Conservation (phyloP, 2,797 vertebrate species). For the Diplodus puntazzo region DNA sequence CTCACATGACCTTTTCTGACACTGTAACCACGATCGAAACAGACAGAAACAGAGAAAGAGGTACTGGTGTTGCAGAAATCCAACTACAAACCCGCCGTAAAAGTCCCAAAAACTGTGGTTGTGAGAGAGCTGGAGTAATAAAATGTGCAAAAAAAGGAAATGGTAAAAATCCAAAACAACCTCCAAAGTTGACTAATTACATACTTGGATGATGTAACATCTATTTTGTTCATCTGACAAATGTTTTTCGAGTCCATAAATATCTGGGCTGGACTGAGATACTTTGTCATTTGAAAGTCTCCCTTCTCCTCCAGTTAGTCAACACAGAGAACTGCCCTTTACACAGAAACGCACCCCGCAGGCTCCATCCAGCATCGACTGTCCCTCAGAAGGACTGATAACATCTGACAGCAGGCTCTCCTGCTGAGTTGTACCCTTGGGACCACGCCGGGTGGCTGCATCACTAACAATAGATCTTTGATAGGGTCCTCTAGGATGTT, state of each 20-base stretch:
- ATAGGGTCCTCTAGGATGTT: conserved; percentile 49
- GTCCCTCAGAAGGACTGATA: conserved; percentile 42
- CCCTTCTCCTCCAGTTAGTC: conserved; percentile 1
- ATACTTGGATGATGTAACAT: conserved; percentile 2
- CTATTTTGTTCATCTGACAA: not conserved
- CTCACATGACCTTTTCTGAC: conserved; percentile 11
- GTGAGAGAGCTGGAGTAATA: not conserved
- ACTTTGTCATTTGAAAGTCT: not conserved
- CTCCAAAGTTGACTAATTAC: not conserved
- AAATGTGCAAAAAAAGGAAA: not conserved
- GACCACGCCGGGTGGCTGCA: conserved; percentile 22
- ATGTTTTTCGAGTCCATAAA: not conserved
- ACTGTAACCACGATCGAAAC: conserved; percentile 2
- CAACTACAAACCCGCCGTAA: not conserved
- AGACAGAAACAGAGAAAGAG: not conserved
- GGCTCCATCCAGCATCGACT: conserved; percentile 18
- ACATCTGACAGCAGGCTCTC: conserved; percentile 50
- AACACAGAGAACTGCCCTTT: conserved; percentile 25
- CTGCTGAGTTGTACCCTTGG: conserved; percentile 28
- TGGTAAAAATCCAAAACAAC: too few relatives aligned
- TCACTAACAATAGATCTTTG: conserved; percentile 50
- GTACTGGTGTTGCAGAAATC: not conserved
- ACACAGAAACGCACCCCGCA: conserved; percentile 1
- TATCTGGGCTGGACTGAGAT: not conserved
- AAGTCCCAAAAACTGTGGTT: too few relatives aligned